A percentile compares a stretch with the other conserved stretches of the same genome.
These are phyloP conservation scores for Rhipidura dahli DNA, from an alignment of 2,113 vertebrate genomes.

Conservation along the genomic window DNA sequence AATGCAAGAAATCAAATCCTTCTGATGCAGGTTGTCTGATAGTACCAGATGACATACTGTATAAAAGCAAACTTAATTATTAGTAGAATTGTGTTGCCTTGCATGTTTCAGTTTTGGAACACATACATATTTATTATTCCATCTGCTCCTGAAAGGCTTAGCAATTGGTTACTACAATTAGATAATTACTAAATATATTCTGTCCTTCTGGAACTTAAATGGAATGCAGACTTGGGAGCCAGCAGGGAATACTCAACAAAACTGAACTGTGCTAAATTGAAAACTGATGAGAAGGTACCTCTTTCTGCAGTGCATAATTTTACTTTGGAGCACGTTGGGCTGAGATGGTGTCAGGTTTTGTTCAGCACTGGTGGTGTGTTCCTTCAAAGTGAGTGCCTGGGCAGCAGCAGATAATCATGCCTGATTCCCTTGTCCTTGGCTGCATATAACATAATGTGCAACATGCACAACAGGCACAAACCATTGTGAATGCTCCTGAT, in stretches of 20 bases:
- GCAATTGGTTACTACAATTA: not conserved
- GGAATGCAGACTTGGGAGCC: not conserved
- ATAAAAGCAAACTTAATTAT: slow-evolving; percentile 19
- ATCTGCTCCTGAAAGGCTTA: slow-evolving; percentile 5
- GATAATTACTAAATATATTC: slow-evolving; percentile 16
- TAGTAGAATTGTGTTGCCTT: not conserved
- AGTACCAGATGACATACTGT: not conserved
- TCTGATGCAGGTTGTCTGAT: not conserved
- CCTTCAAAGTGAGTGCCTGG: not conserved
- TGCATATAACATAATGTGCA: fast-evolving
- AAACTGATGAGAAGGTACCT: not conserved
- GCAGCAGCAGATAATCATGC: not conserved
- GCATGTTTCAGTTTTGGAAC: not conserved
- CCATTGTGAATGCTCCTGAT: not conserved
- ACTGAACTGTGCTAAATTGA: not conserved
- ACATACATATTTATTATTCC: slow-evolving; percentile 38
- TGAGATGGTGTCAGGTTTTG: not conserved
- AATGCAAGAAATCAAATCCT: not conserved
- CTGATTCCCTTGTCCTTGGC: not conserved
- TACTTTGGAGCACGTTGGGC: not conserved
- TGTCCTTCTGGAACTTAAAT: not conserved
- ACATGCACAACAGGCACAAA: not conserved
- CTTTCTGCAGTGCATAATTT: not conserved
- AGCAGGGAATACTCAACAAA: not conserved
- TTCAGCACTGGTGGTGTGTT: not conserved